Evolutionary conservation across 2,888 invertebrate genomes (phyloP), one percentile per base, ranked within the genome.

Genomic region (Octodonta nipae): DNA sequence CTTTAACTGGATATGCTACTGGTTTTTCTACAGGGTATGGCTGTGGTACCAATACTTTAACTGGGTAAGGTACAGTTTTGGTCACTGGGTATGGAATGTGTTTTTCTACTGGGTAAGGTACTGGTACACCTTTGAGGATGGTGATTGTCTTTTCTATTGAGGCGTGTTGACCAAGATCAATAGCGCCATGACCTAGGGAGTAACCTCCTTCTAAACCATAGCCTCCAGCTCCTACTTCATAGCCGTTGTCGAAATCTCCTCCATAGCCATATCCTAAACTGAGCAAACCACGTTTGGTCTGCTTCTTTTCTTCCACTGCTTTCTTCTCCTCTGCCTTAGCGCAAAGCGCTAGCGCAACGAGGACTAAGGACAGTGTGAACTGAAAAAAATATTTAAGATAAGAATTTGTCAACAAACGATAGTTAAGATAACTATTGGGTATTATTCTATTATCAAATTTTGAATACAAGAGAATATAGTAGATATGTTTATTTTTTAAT

Each of bases 181-280:
- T 42, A 15, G 48, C 40, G 27, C 51, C 49, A 17, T 32, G 22
- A 5, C 46, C 49, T 4, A n/a, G 10, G 28, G 30, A 32, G 33
- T 35, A 46, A 36, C 35, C 56, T 37, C 45, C 51, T 38, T 39
- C 51, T 36, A 39, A 30, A 30, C 41, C 71, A 30, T 59, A 50
- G 40, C 73, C 70, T 16, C 73, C 73, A 51, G 58, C 61, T 32
- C 78, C 79, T 47, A 79, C 66, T 7, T 52, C 46, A 56, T 78
- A 76, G 30, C 83, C 83, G 42, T 80, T 61, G 54, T 81, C 80
- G 42, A 79, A 71, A 44, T 81, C 82, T 50, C 75, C 73, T 37
- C 80, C 81, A 59, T 84, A 83, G 33, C 84, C 84, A 50, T 83
- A 82, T 47, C 83, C 84, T 55, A 83, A 68, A 56, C 78, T 75